Conservation (phyloP, 2,888 invertebrate species). For the Spodoptera exigua region DNA sequence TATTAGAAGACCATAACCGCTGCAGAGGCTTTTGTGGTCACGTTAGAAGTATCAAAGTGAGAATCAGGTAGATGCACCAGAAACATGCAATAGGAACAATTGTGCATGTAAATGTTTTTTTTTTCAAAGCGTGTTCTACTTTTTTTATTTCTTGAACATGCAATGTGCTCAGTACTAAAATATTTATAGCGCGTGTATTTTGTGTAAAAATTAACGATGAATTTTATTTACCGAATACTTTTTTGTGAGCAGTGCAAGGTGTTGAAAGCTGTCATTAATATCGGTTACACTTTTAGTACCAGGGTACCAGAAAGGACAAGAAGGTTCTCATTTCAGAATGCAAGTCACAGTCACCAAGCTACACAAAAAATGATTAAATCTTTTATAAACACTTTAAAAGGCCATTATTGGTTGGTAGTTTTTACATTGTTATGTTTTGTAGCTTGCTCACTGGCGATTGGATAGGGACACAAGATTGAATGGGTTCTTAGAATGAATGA, state of each 20-base stretch:
- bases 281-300: slow-evolving; percentile 60
- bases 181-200: slow-evolving; percentile 62
- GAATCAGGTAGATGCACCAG: slow-evolving; percentile 21
- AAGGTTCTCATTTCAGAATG: slow-evolving; percentile 19
- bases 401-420: slow-evolving; percentile 18
- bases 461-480: slow-evolving; percentile 10
- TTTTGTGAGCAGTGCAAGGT: slow-evolving; percentile 65
- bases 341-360: slow-evolving; percentile 24
- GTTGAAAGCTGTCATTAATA: slow-evolving; percentile 61
- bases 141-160: slow-evolving; percentile 47
- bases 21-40: slow-evolving; percentile 39
- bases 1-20: slow-evolving; percentile 60
- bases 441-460: slow-evolving; percentile 36
- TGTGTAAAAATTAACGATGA: slow-evolving; percentile 44
- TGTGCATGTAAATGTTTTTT: slow-evolving; percentile 64
- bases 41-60: slow-evolving; percentile 9
- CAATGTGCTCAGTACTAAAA: slow-evolving; percentile 49
- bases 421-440: slow-evolving; percentile 6
- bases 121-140: slow-evolving; percentile 33
- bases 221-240: slow-evolving; percentile 41
- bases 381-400: neutral
- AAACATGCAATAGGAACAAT: slow-evolving; percentile 56
- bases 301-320: slow-evolving; percentile 55
- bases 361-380: slow-evolving; percentile 3
- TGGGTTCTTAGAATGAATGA: neutral